Evolutionary conservation across 2,113 vertebrate species (phyloP), one percentile per base, ranked within the genome.

Genomic region (Dendropsophus ebraccatus): DNA sequence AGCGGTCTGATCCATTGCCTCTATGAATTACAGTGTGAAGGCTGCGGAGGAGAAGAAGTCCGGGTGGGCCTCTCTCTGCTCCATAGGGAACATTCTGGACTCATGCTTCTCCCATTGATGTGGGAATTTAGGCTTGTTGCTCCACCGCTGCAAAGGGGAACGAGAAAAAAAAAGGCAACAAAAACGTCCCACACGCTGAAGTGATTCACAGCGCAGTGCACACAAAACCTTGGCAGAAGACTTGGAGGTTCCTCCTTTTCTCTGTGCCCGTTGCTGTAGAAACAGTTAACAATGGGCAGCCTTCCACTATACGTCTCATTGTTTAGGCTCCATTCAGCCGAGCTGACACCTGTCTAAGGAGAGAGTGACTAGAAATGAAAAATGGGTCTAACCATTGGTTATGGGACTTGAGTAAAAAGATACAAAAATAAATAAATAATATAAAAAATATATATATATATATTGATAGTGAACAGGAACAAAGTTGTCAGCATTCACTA

Each of bases 281-380:
- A 96, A 97, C 96, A 19, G 90, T 60, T 60, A 94, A 96, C 94
- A 97, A 96, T 95, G 93, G 95, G 90, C 94, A 93, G 93, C 92
- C 94, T 94, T 95, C 95, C 94, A 92, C 91, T 92, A 94, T 89
- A 93, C 92, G 92, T 92, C 89, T 96, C 94, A 96, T 96, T 95
- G 94, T 95, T 92, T 90, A 94, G 90, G 91, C 92, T 88, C 90
- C 93, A 96, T 95, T 95, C 92, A 93, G 35, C 87, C 82, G 74
- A 88, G 88, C 90, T 93, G 94, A 95, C 93, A 94, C 93, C 93
- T 94, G 93, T 95, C 92, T 92, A 92, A 94, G 89, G 92, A 10
- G 90, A 92, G 92, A 92, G 89, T 92, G 93, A 92, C 94, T 94
- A 92, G 88, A 91, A 81, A 91, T 87, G 92, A 92, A 92, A 92